Evolutionary conservation across 64 coral and sea anemone species (phyloP).

Genomic region (Cladopsammia gracilis): DNA sequence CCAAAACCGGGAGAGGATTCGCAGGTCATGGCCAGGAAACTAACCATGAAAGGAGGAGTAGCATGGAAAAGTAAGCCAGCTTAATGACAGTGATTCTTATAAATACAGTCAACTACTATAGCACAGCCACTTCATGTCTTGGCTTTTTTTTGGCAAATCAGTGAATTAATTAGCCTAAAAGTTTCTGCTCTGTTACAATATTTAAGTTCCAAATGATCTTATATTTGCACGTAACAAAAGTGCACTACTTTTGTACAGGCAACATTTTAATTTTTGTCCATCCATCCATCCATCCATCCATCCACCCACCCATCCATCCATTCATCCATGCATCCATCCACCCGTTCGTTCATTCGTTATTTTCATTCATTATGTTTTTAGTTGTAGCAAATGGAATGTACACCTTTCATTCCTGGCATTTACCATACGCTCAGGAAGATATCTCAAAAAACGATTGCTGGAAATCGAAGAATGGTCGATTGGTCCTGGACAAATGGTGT

Average conservation of each 20-base stretch:
- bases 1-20: not conserved
- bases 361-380: not conserved
- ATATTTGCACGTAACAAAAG: too few species aligned
- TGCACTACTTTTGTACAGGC: too few species aligned
- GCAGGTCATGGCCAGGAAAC: not conserved
- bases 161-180: too few species aligned
- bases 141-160: not conserved
- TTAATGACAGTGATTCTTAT: not conserved
- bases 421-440: constrained; percentile 62
- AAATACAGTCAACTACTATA: too few species aligned
- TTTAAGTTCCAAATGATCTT: too few species aligned
- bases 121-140: not conserved
- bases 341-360: too few species aligned
- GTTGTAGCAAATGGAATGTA: constrained; percentile 39
- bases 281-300: too few species aligned
- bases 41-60: constrained; percentile 1
- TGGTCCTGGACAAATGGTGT: constrained; percentile 29
- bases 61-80: not conserved
- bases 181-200: too few species aligned
- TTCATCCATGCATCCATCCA: too few species aligned
- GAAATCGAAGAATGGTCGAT: not conserved
- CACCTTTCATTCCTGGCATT: constrained; percentile 67
- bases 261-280: too few species aligned
- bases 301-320: too few species aligned
- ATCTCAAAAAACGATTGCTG: not conserved